Conservation (phyloP, 2,113 vertebrate species). For the Gobius niger region DNA sequence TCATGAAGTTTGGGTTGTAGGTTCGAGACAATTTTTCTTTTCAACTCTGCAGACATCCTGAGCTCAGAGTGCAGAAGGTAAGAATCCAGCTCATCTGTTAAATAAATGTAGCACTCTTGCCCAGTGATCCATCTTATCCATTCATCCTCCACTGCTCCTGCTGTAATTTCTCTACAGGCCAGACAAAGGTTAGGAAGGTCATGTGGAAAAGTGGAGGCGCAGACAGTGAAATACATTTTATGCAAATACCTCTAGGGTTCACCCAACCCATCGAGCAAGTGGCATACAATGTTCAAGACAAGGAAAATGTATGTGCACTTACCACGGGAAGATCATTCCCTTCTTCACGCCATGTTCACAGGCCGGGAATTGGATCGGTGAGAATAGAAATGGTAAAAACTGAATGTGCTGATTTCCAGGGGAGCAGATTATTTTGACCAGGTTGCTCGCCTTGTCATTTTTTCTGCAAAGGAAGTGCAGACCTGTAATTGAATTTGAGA, state of each 20-base stretch:
- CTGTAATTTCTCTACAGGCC: slow-evolving; percentile 1
- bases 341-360: background rate
- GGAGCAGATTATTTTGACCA: background rate
- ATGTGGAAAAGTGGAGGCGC: background rate
- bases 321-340: background rate
- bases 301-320: slow-evolving; percentile 3
- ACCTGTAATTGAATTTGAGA: background rate
- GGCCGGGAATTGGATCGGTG: background rate
- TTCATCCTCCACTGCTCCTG: background rate
- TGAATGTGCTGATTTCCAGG: background rate
- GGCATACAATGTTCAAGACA: background rate
- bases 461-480: background rate
- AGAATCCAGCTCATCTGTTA: slow-evolving; percentile 5
- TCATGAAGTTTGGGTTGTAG: background rate
- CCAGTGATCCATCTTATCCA: slow-evolving; percentile 3
- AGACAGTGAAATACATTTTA: slow-evolving; percentile 8
- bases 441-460: background rate
- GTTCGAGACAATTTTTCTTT: background rate
- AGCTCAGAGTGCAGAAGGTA: background rate
- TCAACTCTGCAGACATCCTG: background rate
- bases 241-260: background rate
- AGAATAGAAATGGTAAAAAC: background rate
- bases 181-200: slow-evolving; percentile 1
- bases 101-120: slow-evolving; percentile 3
- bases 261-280: background rate